These are phyloP conservation scores for Tyto alba DNA, from an alignment of 2,113 vertebrate species.

Conservation along the genomic window DNA sequence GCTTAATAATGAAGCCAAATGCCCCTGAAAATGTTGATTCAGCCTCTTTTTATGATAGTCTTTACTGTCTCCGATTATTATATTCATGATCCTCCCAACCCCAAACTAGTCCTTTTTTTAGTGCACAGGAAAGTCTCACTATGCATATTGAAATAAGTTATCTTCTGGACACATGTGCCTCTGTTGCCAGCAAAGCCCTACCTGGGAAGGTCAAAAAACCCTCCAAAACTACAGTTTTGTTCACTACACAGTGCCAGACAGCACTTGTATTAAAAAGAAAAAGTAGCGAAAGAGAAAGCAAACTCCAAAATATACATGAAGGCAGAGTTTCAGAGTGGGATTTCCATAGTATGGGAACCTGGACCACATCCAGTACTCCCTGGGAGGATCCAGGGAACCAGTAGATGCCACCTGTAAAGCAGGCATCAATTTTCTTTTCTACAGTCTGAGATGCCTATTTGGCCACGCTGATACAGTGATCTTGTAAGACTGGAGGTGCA, in stretches of 20 bases:
- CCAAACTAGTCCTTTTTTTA: background rate
- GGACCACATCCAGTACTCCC: background rate
- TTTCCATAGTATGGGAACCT: background rate
- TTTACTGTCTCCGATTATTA: background rate
- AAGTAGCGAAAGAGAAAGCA: background rate
- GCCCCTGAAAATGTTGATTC: background rate
- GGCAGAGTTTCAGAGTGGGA: background rate
- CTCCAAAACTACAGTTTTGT: background rate
- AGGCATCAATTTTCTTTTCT: background rate
- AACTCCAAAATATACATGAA: background rate
- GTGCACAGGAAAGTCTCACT: background rate
- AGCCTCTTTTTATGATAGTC: background rate
- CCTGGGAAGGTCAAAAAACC: background rate
- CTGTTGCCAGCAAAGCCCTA: background rate
- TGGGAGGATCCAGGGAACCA: background rate
- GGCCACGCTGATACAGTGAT: background rate
- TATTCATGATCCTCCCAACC: background rate
- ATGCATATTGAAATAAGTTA: background rate
- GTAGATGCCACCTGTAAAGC: background rate
- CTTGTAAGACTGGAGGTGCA: background rate
- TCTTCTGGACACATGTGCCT: background rate
- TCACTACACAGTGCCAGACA: background rate
- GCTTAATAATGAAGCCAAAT: background rate
- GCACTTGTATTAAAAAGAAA: background rate
- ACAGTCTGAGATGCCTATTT: background rate